These are phyloP conservation scores for Eumerus sabulonum DNA, from an alignment of 2,888 invertebrate genomes.

Conservation along the genomic window DNA sequence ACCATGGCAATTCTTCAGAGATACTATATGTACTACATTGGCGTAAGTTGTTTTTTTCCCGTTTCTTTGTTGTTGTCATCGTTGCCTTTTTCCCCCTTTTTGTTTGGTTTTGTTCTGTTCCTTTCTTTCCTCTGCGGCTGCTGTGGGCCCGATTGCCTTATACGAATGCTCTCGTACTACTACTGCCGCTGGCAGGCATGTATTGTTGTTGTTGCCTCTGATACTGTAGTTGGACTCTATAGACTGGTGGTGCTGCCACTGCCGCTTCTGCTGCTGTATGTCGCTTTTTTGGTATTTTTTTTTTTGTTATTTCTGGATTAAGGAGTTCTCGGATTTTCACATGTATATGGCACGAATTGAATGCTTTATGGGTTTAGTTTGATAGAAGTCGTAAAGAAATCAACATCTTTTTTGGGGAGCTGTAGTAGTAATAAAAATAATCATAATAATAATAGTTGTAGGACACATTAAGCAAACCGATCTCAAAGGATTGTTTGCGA, in stretches of 20 bases:
- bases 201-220: constrained; percentile 59
- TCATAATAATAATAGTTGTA: constrained; percentile 76
- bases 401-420: constrained; percentile 79
- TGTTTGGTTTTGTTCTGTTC: constrained; percentile 19
- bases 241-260: constrained; percentile 59
- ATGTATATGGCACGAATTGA: constrained; percentile 80
- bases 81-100: constrained; percentile 24
- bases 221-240: constrained; percentile 57
- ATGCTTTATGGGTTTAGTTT: constrained; percentile 80
- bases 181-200: too few relatives aligned
- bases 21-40: constrained; percentile 55
- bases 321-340: constrained; percentile 79
- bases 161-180: constrained; percentile 20
- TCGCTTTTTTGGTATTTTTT: constrained; percentile 65
- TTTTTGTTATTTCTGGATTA: constrained; percentile 76
- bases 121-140: constrained; percentile 3
- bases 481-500: constrained; percentile 57
- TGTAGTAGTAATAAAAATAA: constrained; percentile 76
- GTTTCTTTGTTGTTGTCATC: constrained; percentile 36
- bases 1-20: constrained; percentile 66
- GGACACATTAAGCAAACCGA: constrained; percentile 61
- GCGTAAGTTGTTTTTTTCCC: constrained; percentile 61
- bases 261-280: constrained; percentile 67
- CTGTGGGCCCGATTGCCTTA: constrained; percentile 28
- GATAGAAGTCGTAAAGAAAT: constrained; percentile 80